Evolutionary conservation across 2,113 vertebrate genomes (phyloP).

Genomic region (Corythaeola cristata): DNA sequence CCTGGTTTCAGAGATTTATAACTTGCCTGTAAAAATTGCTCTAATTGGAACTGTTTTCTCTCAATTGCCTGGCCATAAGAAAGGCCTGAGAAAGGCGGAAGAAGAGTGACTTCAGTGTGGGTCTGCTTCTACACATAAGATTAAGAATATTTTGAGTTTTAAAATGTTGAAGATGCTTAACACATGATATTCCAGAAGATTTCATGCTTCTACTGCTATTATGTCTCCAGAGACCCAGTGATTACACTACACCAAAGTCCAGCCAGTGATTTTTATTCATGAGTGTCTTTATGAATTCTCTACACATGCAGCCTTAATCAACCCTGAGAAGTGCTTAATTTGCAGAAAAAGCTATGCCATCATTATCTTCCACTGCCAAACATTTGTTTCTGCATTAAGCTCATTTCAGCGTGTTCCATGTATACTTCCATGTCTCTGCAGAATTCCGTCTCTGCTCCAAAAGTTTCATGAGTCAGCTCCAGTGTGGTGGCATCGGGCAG

Average conservation of each 20-base stretch:
- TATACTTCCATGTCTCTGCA: neutral
- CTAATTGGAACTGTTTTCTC: constrained; percentile 2
- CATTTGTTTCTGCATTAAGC: constrained; percentile 9
- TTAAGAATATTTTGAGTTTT: neutral
- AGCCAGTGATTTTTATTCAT: constrained; percentile 20
- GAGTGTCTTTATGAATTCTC: neutral
- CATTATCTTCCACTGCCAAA: neutral
- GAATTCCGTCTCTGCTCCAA: neutral
- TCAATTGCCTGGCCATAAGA: neutral
- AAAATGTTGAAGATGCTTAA: neutral
- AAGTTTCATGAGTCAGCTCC: neutral
- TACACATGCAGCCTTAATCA: neutral
- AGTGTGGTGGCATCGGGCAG: neutral
- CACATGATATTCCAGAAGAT: neutral
- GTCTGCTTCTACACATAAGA: neutral
- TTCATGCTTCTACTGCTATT: neutral
- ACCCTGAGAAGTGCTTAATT: constrained; percentile 9
- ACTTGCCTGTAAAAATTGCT: neutral
- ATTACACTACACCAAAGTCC: neutral
- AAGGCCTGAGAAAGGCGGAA: neutral
- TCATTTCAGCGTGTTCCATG: neutral
- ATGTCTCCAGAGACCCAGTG: neutral
- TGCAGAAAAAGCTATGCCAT: neutral
- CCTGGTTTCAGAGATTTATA: constrained; percentile 22
- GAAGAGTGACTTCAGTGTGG: neutral